Conservation (phyloP, 2,797 vertebrate genomes). For the Acanthurus tractus region DNA sequence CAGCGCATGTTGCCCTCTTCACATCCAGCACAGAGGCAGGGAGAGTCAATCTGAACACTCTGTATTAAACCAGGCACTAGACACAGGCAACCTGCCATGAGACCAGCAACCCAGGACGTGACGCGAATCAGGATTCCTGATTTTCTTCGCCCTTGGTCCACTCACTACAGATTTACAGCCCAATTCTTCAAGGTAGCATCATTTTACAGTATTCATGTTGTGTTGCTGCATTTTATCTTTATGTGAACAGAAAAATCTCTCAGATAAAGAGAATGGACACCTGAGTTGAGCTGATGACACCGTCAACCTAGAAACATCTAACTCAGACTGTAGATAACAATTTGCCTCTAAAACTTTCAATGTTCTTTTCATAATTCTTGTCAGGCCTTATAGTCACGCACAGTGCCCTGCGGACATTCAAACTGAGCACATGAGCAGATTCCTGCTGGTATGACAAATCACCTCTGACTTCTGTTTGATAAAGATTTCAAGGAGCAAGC, state of each 20-base stretch:
- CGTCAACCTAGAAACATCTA: background rate
- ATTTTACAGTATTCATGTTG: slow-evolving; percentile 5
- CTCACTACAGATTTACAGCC: slow-evolving; percentile 23
- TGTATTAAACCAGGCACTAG: slow-evolving; percentile 69
- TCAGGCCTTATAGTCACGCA: background rate
- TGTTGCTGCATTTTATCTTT: background rate
- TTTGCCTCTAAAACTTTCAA: background rate
- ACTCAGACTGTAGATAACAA: background rate
- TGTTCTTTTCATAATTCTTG: background rate
- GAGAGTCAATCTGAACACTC: slow-evolving; percentile 51
- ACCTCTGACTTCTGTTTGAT: slow-evolving; percentile 51
- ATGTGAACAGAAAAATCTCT: background rate
- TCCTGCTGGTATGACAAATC: slow-evolving; percentile 36
- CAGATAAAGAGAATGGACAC: background rate
- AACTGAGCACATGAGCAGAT: slow-evolving; percentile 19
- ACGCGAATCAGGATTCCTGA: slow-evolving; percentile 66
- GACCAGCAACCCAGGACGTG: slow-evolving; percentile 63
- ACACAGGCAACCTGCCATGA: slow-evolving; percentile 54
- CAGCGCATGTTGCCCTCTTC: slow-evolving; percentile 3
- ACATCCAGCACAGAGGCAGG: slow-evolving; percentile 13
- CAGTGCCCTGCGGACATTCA: background rate
- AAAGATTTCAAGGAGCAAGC: slow-evolving; percentile 25
- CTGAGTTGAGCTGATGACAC: background rate
- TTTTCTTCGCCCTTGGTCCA: slow-evolving; percentile 40
- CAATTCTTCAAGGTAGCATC: slow-evolving; percentile 10